Evolutionary conservation across 2,888 invertebrate genomes (phyloP).

Genomic region (Napeogenes inachia): DNA sequence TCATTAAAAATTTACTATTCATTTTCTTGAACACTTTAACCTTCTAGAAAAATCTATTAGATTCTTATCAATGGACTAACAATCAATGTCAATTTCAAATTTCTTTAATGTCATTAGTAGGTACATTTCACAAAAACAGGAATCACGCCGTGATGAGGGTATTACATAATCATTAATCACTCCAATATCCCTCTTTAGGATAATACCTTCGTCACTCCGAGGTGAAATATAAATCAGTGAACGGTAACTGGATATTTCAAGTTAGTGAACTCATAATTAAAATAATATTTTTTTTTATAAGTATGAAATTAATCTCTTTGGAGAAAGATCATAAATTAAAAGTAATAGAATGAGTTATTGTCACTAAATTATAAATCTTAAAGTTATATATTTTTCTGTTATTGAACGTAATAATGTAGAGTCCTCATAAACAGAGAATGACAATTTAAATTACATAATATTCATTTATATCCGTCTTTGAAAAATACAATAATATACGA

Average conservation of each 20-base stretch:
- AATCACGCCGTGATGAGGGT: conserved; percentile 2
- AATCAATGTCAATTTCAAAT: conserved; percentile 3
- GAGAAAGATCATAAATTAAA: no score
- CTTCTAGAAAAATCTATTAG: no score
- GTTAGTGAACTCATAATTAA: no score
- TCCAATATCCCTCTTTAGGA: conserved; percentile 1
- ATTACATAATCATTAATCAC: conserved; percentile 1
- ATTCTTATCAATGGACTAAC: background rate
- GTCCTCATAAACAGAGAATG: no score
- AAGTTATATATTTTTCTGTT: no score
- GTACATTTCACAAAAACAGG: background rate
- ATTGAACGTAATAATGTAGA: no score
- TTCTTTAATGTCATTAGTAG: background rate
- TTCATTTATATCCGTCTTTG: background rate
- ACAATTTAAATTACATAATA: no score
- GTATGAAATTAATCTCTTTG: no score
- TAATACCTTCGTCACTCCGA: conserved; percentile 1
- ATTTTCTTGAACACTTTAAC: background rate
- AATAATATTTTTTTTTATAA: no score
- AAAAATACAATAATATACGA: background rate
- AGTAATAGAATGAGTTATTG: no score
- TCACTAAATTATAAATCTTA: no score
- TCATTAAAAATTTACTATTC: background rate
- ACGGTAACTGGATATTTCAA: background rate
- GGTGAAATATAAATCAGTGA: background rate